phyloP scores from a whole-genome alignment of 2,113 vertebrate species.

The Tyto alba region DNA sequence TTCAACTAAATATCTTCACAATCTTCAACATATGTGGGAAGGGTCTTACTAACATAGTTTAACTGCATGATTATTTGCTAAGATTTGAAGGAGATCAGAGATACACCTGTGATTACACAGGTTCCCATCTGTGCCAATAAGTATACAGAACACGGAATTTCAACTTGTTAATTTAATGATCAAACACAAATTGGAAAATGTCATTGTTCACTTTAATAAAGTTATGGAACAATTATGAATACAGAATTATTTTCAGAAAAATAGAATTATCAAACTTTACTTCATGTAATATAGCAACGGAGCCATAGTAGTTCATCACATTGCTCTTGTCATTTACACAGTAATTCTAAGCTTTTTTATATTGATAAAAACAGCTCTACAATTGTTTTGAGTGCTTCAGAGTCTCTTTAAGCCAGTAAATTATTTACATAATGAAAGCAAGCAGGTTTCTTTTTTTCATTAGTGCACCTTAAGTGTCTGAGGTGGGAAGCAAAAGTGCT shows the following conservation, averaged over 20 bases:
- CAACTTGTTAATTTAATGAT: neutral
- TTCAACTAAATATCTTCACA: neutral
- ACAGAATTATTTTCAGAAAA: neutral
- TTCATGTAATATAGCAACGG: neutral
- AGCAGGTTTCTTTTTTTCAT: neutral
- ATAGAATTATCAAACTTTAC: neutral
- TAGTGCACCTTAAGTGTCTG: neutral
- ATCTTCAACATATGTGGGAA: neutral
- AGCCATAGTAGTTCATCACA: neutral
- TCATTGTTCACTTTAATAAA: neutral
- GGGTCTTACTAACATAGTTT: neutral
- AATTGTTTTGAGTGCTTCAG: neutral
- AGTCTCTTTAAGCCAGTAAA: neutral
- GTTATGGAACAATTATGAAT: neutral
- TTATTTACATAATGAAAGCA: neutral
- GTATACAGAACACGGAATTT: neutral
- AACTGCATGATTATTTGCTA: neutral
- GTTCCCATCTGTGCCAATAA: neutral
- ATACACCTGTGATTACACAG: neutral
- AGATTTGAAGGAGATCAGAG: neutral
- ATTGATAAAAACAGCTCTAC: neutral
- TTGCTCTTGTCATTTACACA: neutral
- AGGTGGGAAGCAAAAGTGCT: neutral
- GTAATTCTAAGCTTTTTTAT: neutral
- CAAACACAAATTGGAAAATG: neutral